Evolutionary conservation across 2,113 vertebrate genomes (phyloP), one percentile per base, ranked within the genome.

Genomic region (Xerus inauris): DNA sequence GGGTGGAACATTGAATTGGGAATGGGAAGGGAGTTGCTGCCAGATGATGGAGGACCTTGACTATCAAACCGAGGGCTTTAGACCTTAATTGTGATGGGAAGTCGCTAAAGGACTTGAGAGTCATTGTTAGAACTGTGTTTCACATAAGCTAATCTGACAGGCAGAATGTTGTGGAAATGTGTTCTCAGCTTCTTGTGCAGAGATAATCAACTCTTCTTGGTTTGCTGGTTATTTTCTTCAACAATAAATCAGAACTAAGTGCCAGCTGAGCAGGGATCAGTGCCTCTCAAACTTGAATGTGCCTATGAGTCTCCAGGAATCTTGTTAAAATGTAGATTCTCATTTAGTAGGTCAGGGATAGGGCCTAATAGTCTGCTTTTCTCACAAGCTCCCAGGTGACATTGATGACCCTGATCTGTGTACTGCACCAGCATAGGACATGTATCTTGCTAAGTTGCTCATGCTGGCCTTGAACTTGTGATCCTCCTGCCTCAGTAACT

Each of bases 241-340:
- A 62, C 45, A 75, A 64, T 54, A 91, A 92, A 57, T 92, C 19
- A 80, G 16, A 93, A 76, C 59, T 87, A 71, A 95, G 62, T 95
- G 49, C 38, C n/a, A 17, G 20, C 8, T 42, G 13, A 35, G 30
- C 71, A 91, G 67, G 26, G 28, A 54, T 64, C 57, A 93, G 28
- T 45, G 45, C 59, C 87, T 94, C 65, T 93, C 38, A 84, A 94
- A 62, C n/a, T 90, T 88, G 49, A 94, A 75, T 83, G 40, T 96
- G 22, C n/a, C 28, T 35, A 71, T 76, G n/a, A 49, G 80, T 84
- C 81, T 90, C 28, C 28, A 80, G 82, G 32, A 49, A 84, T 84
- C 81, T 90, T 91, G 62, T 87, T 90, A 84, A 90, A 80, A 67
- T 87, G 30, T 8, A 28, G 64, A 20, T 93, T 91, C 20, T 10